Evolutionary conservation across 53 echinoderm and acorn worm species (phyloP).

Genomic region (Patiria pectinifera): DNA sequence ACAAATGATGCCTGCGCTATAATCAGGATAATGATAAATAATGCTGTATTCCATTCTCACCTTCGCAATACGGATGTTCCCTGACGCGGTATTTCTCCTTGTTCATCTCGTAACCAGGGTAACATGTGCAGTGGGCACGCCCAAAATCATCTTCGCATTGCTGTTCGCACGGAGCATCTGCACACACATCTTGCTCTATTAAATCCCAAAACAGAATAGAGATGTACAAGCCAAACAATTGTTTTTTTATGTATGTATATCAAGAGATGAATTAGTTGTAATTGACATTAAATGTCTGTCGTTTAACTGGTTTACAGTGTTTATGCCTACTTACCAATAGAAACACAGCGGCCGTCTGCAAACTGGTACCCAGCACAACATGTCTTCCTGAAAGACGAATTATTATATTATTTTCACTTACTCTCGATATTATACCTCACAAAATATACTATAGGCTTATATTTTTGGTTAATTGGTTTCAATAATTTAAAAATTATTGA

Average conservation of each 20-base stretch:
- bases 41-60: constrained; percentile 15
- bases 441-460: no score
- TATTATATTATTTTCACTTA: no score
- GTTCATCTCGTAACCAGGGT: constrained; percentile 61
- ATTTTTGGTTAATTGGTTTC: no score
- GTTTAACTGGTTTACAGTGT: background rate
- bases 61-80: constrained; percentile 67
- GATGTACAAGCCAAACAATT: background rate
- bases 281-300: background rate
- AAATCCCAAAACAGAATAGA: background rate
- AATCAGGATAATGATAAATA: background rate
- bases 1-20: background rate
- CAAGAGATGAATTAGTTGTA: no score
- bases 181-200: constrained; percentile 54
- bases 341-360: constrained; percentile 64
- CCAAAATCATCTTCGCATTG: constrained; percentile 70
- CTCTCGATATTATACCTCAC: no score
- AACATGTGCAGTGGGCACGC: constrained; percentile 62
- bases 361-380: constrained; percentile 67
- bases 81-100: constrained; percentile 42
- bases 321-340: constrained; percentile 36
- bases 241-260: background rate
- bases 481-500: no score
- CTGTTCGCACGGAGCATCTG: constrained; percentile 62
- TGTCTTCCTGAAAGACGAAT: constrained; percentile 35